Conservation (phyloP, 2,888 invertebrate genomes). For the Drosophila lutescens region DNA sequence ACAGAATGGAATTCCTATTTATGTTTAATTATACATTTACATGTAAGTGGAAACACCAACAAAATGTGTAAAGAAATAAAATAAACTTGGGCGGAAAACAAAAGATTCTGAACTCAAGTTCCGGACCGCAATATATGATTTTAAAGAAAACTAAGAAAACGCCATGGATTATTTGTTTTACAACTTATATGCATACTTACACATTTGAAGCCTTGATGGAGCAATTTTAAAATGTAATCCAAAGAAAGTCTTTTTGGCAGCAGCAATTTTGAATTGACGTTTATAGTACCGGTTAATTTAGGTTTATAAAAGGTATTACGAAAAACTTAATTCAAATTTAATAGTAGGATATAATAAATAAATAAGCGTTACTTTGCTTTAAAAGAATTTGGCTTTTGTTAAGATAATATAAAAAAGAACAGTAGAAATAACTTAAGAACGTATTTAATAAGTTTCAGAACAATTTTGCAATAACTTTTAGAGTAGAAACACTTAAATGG, state of each 20-base stretch:
- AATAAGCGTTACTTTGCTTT: conserved; percentile 27
- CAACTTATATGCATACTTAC: conserved; percentile 12
- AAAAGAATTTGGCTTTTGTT: conserved; percentile 34
- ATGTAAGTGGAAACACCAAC: conserved; percentile 18
- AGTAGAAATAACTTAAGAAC: background rate
- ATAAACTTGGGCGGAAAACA: conserved; percentile 39
- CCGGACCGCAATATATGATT: background rate
- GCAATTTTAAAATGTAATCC: conserved; percentile 33
- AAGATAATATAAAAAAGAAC: conserved; percentile 9
- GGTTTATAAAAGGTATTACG: background rate
- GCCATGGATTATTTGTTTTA: no score
- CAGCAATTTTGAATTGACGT: background rate
- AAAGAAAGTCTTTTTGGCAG: conserved; percentile 28
- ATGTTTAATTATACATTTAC: conserved; percentile 54
- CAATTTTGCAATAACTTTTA: conserved; percentile 24
- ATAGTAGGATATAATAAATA: conserved; percentile 24
- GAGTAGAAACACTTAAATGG: conserved; percentile 25
- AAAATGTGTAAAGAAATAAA: conserved; percentile 28
- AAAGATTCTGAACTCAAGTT: conserved; percentile 9
- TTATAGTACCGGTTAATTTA: background rate
- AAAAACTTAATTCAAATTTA: conserved; percentile 15
- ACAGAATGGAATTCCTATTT: conserved; percentile 31
- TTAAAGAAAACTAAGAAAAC: background rate
- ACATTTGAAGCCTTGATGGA: conserved; percentile 28
- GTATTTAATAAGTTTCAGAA: background rate